Evolutionary conservation across 2,888 invertebrate genomes (phyloP).

Genomic region (Nyleta sp.): DNA sequence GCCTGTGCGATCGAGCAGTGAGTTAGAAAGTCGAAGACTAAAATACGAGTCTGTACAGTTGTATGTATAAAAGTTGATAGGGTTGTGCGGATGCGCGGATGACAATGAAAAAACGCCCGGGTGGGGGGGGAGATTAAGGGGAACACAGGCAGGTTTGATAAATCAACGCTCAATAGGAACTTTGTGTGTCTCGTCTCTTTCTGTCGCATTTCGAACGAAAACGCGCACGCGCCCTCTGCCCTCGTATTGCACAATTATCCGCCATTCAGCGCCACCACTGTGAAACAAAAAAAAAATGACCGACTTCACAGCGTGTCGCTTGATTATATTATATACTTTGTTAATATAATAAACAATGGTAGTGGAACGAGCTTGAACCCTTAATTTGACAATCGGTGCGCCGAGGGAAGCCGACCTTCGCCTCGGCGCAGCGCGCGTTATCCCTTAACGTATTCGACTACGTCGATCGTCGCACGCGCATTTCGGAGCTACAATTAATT

Average conservation of each 20-base stretch:
- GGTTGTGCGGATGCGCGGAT: constrained; percentile 17
- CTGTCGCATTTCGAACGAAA: constrained; percentile 26
- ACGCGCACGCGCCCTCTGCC: neutral
- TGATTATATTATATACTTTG: constrained; percentile 15
- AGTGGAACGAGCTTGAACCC: constrained; percentile 51
- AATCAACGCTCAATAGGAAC: constrained; percentile 48
- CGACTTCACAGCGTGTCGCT: constrained; percentile 37
- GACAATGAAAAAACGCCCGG: constrained; percentile 15
- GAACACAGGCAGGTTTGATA: constrained; percentile 32
- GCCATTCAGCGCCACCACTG: neutral
- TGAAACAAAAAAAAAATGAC: constrained; percentile 33
- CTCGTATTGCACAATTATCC: constrained; percentile 27
- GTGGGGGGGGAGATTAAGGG: constrained; percentile 10
- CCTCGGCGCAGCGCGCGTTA: constrained; percentile 10
- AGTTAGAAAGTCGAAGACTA: too few species aligned
- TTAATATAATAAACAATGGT: constrained; percentile 26
- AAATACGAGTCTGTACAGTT: too few species aligned
- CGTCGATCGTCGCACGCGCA: constrained; percentile 8
- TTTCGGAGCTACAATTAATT: constrained; percentile 17
- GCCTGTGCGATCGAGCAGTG: too few species aligned
- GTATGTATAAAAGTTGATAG: too few species aligned
- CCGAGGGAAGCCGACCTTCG: neutral
- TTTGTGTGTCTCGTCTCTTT: constrained; percentile 27
- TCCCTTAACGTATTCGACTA: constrained; percentile 6
- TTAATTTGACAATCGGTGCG: constrained; percentile 17